phyloP scores from a whole-genome alignment of 1,140 invertebrate genomes.

The Asbolus verrucosus region DNA sequence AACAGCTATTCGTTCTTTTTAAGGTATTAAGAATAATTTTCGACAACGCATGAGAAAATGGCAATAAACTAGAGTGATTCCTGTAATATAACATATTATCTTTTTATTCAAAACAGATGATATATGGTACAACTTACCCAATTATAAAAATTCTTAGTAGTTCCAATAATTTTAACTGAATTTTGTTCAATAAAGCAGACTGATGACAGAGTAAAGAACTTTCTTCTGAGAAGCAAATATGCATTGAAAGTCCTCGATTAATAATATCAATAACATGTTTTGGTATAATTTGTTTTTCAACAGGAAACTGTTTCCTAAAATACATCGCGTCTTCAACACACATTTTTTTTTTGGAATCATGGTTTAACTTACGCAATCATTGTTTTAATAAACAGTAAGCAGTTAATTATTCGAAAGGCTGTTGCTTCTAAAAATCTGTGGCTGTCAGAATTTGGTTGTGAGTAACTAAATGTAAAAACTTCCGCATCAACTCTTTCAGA shows the following conservation, averaged over 20 bases:
- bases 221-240: slow-evolving; percentile 46
- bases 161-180: slow-evolving; percentile 47
- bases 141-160: slow-evolving; percentile 47
- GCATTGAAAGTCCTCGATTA: slow-evolving; percentile 45
- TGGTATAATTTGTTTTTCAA: slow-evolving; percentile 52
- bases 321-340: too few relatives aligned
- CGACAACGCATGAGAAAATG: slow-evolving; percentile 51
- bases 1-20: slow-evolving; percentile 43
- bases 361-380: slow-evolving; percentile 50
- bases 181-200: slow-evolving; percentile 40
- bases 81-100: too few relatives aligned
- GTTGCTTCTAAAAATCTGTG: slow-evolving; percentile 39
- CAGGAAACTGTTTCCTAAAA: slow-evolving; percentile 53
- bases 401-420: slow-evolving; percentile 46
- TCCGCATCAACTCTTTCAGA: slow-evolving; percentile 26
- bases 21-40: slow-evolving; percentile 48
- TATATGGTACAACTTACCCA: slow-evolving; percentile 49
- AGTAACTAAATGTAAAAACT: slow-evolving; percentile 47
- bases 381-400: slow-evolving; percentile 49
- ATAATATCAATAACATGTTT: slow-evolving; percentile 49
- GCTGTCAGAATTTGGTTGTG: slow-evolving; percentile 2
- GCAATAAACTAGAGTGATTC: slow-evolving; percentile 45
- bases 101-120: too few relatives aligned
- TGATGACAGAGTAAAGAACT: slow-evolving; percentile 42
- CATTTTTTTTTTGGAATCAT: slow-evolving; percentile 1